phyloP scores from a whole-genome alignment of 2,113 vertebrate genomes.

The Platichthys flesus region DNA sequence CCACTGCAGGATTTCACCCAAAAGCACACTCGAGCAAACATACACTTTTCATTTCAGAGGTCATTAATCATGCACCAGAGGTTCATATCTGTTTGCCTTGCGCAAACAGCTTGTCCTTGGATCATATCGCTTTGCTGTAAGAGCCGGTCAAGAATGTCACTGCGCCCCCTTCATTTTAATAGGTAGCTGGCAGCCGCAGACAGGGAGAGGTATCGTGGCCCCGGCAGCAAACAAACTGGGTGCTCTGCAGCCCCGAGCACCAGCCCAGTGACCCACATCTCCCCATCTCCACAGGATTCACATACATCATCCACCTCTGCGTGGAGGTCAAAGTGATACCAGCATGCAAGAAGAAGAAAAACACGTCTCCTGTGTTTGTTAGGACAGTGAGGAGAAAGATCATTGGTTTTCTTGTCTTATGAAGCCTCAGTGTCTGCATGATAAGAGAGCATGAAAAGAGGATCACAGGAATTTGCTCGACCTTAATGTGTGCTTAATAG shows the following conservation, averaged over 20 bases:
- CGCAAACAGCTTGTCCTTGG: neutral
- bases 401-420: neutral
- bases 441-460: neutral
- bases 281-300: slow-evolving; percentile 46
- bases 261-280: slow-evolving; percentile 79
- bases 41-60: slow-evolving; percentile 9
- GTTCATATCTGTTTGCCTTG: slow-evolving; percentile 3
- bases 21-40: neutral
- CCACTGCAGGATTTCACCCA: slow-evolving; percentile 26
- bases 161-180: slow-evolving; percentile 23
- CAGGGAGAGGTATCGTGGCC: slow-evolving; percentile 33
- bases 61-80: slow-evolving; percentile 13
- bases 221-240: slow-evolving; percentile 67
- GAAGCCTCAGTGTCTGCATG: neutral
- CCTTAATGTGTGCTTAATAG: too few species aligned
- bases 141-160: slow-evolving; percentile 14
- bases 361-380: neutral
- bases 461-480: neutral
- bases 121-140: neutral
- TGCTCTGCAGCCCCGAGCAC: slow-evolving; percentile 72
- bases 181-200: slow-evolving; percentile 28
- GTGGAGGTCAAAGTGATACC: slow-evolving; percentile 5
- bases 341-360: slow-evolving; percentile 12
- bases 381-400: neutral
- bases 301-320: slow-evolving; percentile 36